These are phyloP conservation scores for Lophius americanus DNA, from an alignment of 2,797 vertebrate genomes.

Conservation along the genomic window DNA sequence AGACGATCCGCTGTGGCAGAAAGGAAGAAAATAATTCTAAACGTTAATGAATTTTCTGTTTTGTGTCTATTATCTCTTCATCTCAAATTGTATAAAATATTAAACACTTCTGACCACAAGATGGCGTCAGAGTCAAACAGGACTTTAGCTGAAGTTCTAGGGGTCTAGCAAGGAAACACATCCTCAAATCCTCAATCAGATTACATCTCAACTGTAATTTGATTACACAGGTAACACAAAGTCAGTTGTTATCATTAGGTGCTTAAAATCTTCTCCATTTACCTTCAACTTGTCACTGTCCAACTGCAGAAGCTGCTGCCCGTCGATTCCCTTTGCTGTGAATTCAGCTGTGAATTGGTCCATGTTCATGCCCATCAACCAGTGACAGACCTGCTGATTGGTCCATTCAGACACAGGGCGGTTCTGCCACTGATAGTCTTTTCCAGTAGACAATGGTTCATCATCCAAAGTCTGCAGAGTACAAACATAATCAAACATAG, in stretches of 20 bases:
- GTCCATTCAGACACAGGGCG: conserved; percentile 89
- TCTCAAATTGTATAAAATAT: not conserved
- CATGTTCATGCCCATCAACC: conserved; percentile 92
- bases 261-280: not conserved
- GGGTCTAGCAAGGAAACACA: no score
- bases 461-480: conserved; percentile 85
- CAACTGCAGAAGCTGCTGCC: conserved; percentile 86
- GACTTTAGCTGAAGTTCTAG: no score
- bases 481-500: conserved; percentile 32
- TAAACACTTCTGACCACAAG: conserved; percentile 52
- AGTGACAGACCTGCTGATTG: conserved; percentile 90
- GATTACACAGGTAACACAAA: no score
- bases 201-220: not conserved
- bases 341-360: conserved; percentile 90
- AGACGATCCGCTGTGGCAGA: no score
- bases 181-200: no score
- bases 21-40: no score
- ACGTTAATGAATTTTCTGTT: no score
- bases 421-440: conserved; percentile 92
- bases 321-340: conserved; percentile 85
- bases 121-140: conserved; percentile 51
- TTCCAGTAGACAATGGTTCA: conserved; percentile 81
- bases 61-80: no score
- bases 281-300: conserved; percentile 92
- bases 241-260: no score